These are phyloP conservation scores for Enteromius argenteus DNA, from an alignment of 2,797 vertebrate species.

Conservation along the genomic window DNA sequence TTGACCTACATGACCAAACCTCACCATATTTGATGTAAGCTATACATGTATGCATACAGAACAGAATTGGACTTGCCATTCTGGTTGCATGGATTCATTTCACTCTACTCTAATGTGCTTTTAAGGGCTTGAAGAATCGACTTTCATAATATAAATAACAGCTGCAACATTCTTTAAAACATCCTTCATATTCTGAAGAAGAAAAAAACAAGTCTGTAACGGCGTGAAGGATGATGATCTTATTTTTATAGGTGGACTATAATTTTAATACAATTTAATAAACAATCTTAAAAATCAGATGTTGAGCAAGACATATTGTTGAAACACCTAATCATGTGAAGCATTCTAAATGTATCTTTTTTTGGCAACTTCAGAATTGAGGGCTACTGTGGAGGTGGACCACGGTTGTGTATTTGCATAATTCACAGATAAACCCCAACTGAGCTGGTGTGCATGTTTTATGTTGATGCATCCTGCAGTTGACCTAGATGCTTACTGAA, in stretches of 20 bases:
- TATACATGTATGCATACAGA: neutral
- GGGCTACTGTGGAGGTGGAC: constrained; percentile 12
- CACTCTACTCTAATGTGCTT: neutral
- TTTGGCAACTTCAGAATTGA: neutral
- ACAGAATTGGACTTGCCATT: neutral
- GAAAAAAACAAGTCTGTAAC: neutral
- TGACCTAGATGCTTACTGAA: constrained; percentile 47
- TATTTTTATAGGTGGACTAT: neutral
- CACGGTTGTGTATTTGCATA: constrained; percentile 32
- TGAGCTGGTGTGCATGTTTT: constrained; percentile 40
- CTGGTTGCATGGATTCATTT: neutral
- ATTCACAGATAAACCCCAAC: constrained; percentile 44
- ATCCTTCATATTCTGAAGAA: neutral
- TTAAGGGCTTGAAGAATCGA: neutral
- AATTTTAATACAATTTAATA: neutral
- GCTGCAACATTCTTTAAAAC: neutral
- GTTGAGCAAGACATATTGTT: neutral
- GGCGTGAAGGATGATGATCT: neutral
- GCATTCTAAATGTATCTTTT: constrained; percentile 1
- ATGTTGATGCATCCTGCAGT: constrained; percentile 32
- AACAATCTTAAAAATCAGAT: neutral
- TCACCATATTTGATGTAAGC: neutral
- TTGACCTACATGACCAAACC: neutral
- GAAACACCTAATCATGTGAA: neutral
- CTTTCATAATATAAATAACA: neutral